Percentiles rank a stretch among this genome's conserved stretches.
Evolutionary conservation across 2,797 vertebrate genomes (phyloP).

Genomic region (Fundulus diaphanus): DNA sequence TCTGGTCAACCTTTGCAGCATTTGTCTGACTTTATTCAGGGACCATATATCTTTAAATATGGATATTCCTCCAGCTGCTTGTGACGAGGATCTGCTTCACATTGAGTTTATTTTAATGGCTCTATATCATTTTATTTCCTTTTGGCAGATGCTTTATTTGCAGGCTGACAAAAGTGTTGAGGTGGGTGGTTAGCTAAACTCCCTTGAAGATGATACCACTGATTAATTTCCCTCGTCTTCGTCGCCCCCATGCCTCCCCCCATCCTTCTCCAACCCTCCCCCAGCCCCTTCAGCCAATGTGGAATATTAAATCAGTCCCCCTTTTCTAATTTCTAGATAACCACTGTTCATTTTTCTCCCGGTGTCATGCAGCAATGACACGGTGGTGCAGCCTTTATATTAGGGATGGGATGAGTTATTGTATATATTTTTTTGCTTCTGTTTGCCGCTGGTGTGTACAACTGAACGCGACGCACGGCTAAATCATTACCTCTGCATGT

Average conservation of each 20-base stretch:
- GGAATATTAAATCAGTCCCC: slow-evolving; percentile 79
- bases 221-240: slow-evolving; percentile 74
- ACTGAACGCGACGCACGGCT: slow-evolving; percentile 49
- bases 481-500: slow-evolving; percentile 59
- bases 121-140: slow-evolving; percentile 30
- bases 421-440: slow-evolving; percentile 65
- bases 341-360: slow-evolving; percentile 74
- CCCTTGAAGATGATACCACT: slow-evolving; percentile 70
- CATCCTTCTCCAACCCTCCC: slow-evolving; percentile 52
- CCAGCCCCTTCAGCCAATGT: slow-evolving; percentile 59
- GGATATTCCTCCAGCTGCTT: neutral
- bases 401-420: slow-evolving; percentile 61
- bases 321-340: slow-evolving; percentile 80
- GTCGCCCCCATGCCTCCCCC: slow-evolving; percentile 38
- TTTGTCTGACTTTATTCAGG: neutral
- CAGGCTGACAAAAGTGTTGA: slow-evolving; percentile 75
- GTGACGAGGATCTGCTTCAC: neutral
- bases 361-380: slow-evolving; percentile 63
- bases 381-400: slow-evolving; percentile 57
- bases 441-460: slow-evolving; percentile 64
- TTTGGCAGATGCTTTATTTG: slow-evolving; percentile 42
- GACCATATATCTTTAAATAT: neutral
- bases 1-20: neutral
- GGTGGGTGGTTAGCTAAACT: slow-evolving; percentile 75
- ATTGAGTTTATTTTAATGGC: neutral